Evolutionary conservation across 2,113 vertebrate genomes (phyloP), one percentile per base, ranked within the genome.

Genomic region (Corvus moneduloides): DNA sequence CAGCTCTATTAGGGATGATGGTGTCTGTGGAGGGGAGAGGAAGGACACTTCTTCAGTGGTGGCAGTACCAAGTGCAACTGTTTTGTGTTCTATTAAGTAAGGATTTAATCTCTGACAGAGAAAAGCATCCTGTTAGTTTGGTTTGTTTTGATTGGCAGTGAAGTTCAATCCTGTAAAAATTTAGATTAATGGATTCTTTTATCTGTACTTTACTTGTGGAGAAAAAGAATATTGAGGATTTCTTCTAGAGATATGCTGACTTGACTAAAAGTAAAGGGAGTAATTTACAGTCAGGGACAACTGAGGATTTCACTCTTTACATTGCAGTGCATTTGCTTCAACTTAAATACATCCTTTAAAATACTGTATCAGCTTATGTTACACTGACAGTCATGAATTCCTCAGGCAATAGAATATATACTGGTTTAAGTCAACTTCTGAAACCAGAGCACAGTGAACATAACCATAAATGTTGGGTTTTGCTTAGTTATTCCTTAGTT

Each of bases 111-210:
- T 96, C 83, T 96, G 83, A 84, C 94, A 72, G 86, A 95, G 66
- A 73, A 96, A 93, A 93, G 44, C 66, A 89, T 93, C 52, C 69
- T 64, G 61, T 89, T 95, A 78, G 75, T 94, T 93, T 83, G 90
- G 67, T 95, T 94, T 93, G 72, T 88, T 92, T 96, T 97, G 95
- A 93, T 89, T 94, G 93, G 69, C 88, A 92, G 86, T 64, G 69
- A 95, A 81, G 94, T 94, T 79, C 56, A 94, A 92, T 95, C 93
- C 91, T 84, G 69, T 82, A 95, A 96, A 96, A 94, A 96, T 78
- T 88, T 90, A 90, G 92, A 96, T 94, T 92, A 96, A 95, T 92
- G 93, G 92, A 64, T 90, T 92, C 73, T 96, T 96, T 96, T 97
- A 95, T 94, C 93, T 96, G 4, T 64, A 63, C 49, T 94, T 78